These are phyloP conservation scores for Anoplolepis gracilipes DNA, from an alignment of 1,140 invertebrate species.

Conservation along the genomic window DNA sequence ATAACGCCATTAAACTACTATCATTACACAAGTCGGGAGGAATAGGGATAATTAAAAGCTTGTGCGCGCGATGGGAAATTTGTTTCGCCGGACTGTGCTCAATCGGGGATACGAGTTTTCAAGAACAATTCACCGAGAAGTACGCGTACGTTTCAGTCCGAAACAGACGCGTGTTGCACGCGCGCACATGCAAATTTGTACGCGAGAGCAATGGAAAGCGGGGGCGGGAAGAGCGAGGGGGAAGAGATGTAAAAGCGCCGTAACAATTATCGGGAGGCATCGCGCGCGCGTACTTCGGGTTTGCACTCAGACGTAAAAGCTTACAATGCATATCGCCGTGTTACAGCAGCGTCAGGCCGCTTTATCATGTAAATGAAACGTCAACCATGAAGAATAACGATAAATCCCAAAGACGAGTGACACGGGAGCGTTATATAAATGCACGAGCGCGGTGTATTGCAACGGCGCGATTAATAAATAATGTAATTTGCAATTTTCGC, in stretches of 20 bases:
- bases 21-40: not conserved
- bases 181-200: conserved; percentile 50
- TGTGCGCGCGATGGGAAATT: conserved; percentile 19
- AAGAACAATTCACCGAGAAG: conserved; percentile 45
- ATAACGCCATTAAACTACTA: conserved; percentile 1
- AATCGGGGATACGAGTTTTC: conserved; percentile 47
- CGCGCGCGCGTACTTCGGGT: conserved; percentile 35
- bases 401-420: conserved; percentile 63
- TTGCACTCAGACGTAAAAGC: conserved; percentile 49
- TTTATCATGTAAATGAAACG: conserved; percentile 69
- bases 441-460: not conserved
- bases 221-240: not conserved
- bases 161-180: conserved; percentile 45
- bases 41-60: conserved; percentile 41
- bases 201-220: conserved; percentile 16
- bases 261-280: conserved; percentile 61
- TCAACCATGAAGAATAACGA: conserved; percentile 65
- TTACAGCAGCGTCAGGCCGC: conserved; percentile 35
- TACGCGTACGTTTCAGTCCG: conserved; percentile 45
- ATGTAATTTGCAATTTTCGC: conserved; percentile 30
- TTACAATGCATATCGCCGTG: conserved; percentile 31
- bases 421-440: conserved; percentile 16
- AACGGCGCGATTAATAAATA: conserved; percentile 35
- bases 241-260: conserved; percentile 53
- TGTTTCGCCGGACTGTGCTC: conserved; percentile 21